These are phyloP conservation scores for Morone saxatilis DNA, from an alignment of 2,113 vertebrate species.

Conservation along the genomic window DNA sequence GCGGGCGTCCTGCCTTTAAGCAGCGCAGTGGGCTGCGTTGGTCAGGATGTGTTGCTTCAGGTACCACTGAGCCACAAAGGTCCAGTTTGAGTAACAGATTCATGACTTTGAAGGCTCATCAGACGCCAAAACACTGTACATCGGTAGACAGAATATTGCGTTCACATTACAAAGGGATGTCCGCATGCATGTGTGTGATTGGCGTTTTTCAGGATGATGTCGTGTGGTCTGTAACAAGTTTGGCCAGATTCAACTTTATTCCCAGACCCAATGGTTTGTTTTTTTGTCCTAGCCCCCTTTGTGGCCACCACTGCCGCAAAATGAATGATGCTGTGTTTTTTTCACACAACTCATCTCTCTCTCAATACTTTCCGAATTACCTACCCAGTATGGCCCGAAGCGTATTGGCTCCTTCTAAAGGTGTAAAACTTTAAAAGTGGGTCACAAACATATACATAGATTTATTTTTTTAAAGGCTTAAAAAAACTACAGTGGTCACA, in stretches of 20 bases:
- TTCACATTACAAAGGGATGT: background rate
- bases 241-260: background rate
- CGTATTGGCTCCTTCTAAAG: background rate
- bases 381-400: background rate
- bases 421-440: no score
- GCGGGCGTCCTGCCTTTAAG: no score
- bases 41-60: no score
- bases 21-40: background rate
- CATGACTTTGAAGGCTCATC: background rate
- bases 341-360: background rate
- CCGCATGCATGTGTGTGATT: background rate
- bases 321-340: background rate
- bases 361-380: background rate
- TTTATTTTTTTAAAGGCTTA: background rate
- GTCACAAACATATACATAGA: background rate
- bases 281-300: no score
- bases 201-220: background rate
- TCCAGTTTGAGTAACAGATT: background rate
- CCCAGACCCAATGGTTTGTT: background rate
- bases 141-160: background rate
- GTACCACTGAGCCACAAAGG: background rate
- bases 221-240: background rate
- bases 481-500: background rate
- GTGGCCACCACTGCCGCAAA: background rate
- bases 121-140: background rate